phyloP scores from a whole-genome alignment of 2,797 vertebrate species.

The Hippoglossus hippoglossus region DNA sequence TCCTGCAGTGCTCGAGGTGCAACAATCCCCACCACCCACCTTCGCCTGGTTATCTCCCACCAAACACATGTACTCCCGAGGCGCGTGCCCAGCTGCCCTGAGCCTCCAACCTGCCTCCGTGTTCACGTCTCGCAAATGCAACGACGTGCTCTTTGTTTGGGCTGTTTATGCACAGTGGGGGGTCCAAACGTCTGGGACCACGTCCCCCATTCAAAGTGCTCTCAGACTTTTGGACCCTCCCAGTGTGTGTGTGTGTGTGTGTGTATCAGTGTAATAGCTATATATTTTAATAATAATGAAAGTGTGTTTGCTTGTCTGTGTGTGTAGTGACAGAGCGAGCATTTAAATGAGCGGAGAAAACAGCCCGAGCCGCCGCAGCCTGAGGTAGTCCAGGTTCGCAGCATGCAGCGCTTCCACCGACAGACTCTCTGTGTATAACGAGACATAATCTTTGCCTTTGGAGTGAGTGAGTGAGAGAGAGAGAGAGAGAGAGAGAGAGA shows the following conservation, averaged over 20 bases:
- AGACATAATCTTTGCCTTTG: slow-evolving; percentile 78
- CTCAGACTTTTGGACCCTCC: background rate
- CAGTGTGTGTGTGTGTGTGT: background rate
- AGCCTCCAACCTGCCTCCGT: slow-evolving; percentile 50
- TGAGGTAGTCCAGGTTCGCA: slow-evolving; percentile 60
- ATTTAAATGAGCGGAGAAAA: slow-evolving; percentile 48
- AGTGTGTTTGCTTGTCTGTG: background rate
- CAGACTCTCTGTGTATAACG: slow-evolving; percentile 54
- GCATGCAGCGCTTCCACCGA: slow-evolving; percentile 42
- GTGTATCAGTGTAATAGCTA: background rate
- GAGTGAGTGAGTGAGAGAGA: slow-evolving; percentile 62
- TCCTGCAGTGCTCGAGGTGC: slow-evolving; percentile 58
- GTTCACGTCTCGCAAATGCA: slow-evolving; percentile 33
- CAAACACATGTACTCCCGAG: slow-evolving; percentile 75
- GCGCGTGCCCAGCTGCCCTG: slow-evolving; percentile 56
- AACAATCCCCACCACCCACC: slow-evolving; percentile 59
- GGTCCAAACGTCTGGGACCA: background rate
- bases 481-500: slow-evolving; percentile 48
- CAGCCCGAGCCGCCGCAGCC: slow-evolving; percentile 37
- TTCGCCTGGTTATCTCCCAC: slow-evolving; percentile 75
- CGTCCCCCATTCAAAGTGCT: background rate
- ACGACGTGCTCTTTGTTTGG: slow-evolving; percentile 48
- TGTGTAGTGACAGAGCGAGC: slow-evolving; percentile 17
- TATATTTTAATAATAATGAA: background rate
- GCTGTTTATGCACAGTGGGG: slow-evolving; percentile 21